Evolutionary conservation across 2,113 vertebrate genomes (phyloP).

Genomic region (Poeciliopsis prolifica): DNA sequence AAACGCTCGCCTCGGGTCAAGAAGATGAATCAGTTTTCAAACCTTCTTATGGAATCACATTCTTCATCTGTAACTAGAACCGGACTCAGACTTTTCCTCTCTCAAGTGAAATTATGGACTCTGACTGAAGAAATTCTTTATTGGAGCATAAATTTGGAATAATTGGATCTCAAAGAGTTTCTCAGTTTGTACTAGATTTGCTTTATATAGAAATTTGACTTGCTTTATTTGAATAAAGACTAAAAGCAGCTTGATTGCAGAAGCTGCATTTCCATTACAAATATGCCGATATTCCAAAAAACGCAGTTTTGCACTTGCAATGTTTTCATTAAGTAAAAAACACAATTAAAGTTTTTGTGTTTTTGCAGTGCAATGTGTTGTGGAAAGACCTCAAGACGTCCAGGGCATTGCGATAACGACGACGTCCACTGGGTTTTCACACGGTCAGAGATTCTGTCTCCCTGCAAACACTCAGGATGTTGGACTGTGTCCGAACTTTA

Average conservation of each 20-base stretch:
- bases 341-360: too few species aligned
- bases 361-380: not conserved
- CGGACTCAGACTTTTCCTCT: not conserved
- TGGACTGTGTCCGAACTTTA: constrained; percentile 23
- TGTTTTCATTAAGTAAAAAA: too few species aligned
- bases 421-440: not conserved
- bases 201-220: not conserved
- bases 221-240: not conserved
- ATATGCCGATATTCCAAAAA: too few species aligned
- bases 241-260: not conserved
- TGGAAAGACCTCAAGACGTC: not conserved
- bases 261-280: too few species aligned
- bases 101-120: not conserved
- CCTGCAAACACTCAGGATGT: constrained; percentile 13
- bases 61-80: not conserved
- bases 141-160: not conserved
- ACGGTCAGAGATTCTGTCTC: constrained; percentile 13
- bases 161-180: not conserved
- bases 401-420: constrained; percentile 5
- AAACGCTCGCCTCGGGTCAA: constrained; percentile 44
- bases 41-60: constrained; percentile 1
- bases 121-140: not conserved
- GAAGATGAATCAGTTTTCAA: constrained; percentile 21
- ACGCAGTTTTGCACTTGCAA: too few species aligned
- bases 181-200: not conserved